Conservation (phyloP, 2,113 vertebrate genomes). For the Rutilus rutilus region DNA sequence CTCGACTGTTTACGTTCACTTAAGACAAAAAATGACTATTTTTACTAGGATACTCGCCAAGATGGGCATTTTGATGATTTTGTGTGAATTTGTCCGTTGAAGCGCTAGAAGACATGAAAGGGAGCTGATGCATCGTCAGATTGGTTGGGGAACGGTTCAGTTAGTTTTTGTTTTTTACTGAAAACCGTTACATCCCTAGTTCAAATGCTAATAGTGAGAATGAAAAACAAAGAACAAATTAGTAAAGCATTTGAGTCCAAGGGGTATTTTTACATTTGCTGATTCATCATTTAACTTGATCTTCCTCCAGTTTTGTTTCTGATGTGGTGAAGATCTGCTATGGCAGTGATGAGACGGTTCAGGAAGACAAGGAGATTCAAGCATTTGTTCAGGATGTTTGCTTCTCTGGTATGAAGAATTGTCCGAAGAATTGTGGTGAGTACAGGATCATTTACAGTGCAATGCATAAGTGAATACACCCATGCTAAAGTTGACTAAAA, state of each 20-base stretch:
- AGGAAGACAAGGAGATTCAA: conserved; percentile 87
- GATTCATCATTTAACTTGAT: neutral
- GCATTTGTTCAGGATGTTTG: conserved; percentile 90
- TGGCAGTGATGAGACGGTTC: conserved; percentile 79
- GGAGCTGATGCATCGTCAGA: too few relatives aligned
- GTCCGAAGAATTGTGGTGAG: conserved; percentile 83
- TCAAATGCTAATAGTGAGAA: neutral
- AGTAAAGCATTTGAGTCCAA: neutral
- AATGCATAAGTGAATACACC: too few relatives aligned
- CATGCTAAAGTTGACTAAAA: too few relatives aligned
- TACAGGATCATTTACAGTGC: neutral
- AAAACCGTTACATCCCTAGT: too few relatives aligned
- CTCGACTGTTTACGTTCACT: too few relatives aligned
- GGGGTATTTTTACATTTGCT: neutral
- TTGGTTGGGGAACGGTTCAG: too few relatives aligned
- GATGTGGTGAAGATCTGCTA: conserved; percentile 92
- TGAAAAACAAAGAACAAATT: neutral
- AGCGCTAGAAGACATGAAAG: too few relatives aligned
- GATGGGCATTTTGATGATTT: too few relatives aligned
- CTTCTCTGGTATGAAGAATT: conserved; percentile 88
- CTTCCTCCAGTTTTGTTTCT: conserved; percentile 80
- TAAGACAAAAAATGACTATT: too few relatives aligned
- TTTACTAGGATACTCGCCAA: too few relatives aligned
- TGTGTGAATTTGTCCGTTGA: too few relatives aligned
- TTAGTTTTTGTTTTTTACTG: too few relatives aligned